A percentile compares a stretch with the other conserved stretches of the same genome.
Evolutionary conservation across 2,888 invertebrate species (phyloP).

Genomic region (Panopea generosa): DNA sequence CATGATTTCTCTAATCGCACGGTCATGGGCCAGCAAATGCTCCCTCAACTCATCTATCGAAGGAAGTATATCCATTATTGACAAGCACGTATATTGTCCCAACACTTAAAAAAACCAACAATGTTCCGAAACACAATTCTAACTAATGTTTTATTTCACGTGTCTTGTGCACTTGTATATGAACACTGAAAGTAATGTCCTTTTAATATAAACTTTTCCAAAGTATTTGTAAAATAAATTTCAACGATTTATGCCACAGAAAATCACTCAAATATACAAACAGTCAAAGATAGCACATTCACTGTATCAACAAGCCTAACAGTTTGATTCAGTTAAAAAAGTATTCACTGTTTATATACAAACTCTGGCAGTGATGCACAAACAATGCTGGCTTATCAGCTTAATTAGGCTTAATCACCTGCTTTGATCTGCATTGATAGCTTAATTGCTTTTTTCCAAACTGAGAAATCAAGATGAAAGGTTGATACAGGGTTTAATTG

Average conservation of each 20-base stretch:
- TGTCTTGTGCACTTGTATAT: too few species aligned
- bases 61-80: conserved; percentile 54
- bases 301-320: conserved; percentile 2
- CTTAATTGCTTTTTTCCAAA: conserved; percentile 9
- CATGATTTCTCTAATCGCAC: conserved; percentile 53
- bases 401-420: too few species aligned
- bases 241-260: too few species aligned
- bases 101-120: too few species aligned
- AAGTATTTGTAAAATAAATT: too few species aligned
- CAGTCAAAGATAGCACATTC: neutral
- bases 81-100: neutral
- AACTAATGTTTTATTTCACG: too few species aligned
- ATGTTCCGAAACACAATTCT: too few species aligned
- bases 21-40: conserved; percentile 52
- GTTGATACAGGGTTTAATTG: conserved; percentile 20
- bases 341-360: neutral
- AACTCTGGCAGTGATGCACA: too few species aligned
- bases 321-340: conserved; percentile 5
- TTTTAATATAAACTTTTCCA: too few species aligned
- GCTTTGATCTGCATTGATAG: conserved; percentile 22
- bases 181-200: too few species aligned
- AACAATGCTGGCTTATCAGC: too few species aligned
- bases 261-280: too few species aligned
- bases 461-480: conserved; percentile 27
- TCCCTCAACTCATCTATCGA: conserved; percentile 48